phyloP scores from a whole-genome alignment of 2,888 invertebrate genomes.

The Lepidocyrtinus sp. region DNA sequence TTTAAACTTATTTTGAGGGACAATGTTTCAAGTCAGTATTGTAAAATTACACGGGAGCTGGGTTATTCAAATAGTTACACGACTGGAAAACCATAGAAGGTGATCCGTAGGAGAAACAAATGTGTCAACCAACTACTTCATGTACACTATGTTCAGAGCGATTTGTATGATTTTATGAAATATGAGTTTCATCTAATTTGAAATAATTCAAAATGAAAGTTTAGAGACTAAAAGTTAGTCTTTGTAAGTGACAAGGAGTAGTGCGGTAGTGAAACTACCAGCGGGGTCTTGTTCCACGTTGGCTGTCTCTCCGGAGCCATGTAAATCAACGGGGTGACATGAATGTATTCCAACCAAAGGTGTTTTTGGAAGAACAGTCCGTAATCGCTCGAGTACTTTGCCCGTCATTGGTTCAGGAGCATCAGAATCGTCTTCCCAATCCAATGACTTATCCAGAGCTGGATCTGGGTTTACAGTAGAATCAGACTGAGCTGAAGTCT shows the following conservation, averaged over 20 bases:
- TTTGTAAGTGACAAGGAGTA: background rate
- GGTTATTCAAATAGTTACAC: no score
- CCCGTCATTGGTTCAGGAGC: background rate
- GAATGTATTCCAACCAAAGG: conserved; percentile 22
- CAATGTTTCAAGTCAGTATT: no score
- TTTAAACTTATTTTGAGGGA: no score
- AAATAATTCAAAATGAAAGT: background rate
- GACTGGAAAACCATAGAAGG: no score
- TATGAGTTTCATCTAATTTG: background rate
- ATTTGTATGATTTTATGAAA: background rate
- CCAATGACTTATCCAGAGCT: background rate
- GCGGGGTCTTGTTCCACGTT: background rate
- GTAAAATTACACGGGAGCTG: no score
- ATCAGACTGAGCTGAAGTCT: background rate
- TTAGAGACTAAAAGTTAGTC: background rate
- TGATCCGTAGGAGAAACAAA: background rate
- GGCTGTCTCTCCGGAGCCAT: background rate
- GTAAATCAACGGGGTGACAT: background rate
- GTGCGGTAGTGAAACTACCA: background rate
- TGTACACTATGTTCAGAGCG: background rate
- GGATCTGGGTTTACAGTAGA: no score
- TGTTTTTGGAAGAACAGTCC: background rate
- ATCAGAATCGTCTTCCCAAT: background rate
- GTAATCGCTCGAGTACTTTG: background rate
- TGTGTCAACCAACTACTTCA: background rate